These are phyloP conservation scores for Pseudomyrmex concolor DNA, from an alignment of 1,140 invertebrate genomes.

Conservation along the genomic window DNA sequence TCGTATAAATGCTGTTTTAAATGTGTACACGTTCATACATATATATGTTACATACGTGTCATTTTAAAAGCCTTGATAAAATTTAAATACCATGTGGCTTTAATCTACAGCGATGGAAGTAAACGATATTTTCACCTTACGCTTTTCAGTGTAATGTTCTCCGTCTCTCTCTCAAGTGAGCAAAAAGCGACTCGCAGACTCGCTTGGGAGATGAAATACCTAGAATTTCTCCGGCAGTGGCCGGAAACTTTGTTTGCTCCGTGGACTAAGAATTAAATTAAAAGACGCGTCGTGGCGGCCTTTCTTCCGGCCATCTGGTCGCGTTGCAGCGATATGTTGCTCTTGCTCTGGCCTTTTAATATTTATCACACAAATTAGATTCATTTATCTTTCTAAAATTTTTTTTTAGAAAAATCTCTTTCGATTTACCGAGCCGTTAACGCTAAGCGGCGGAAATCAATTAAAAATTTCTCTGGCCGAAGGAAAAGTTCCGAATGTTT, in stretches of 20 bases:
- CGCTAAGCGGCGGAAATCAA: conserved; percentile 44
- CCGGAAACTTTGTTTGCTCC: conserved; percentile 50
- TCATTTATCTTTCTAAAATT: conserved; percentile 47
- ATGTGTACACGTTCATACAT: not conserved
- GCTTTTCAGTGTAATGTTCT: conserved; percentile 2
- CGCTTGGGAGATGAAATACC: conserved; percentile 20
- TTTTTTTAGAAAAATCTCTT: conserved; percentile 25
- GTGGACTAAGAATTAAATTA: conserved; percentile 53
- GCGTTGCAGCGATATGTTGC: conserved; percentile 34
- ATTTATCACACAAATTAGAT: conserved; percentile 39
- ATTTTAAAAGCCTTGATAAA: conserved; percentile 40
- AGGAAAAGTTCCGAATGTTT: conserved; percentile 27
- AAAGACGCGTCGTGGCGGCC: conserved; percentile 24
- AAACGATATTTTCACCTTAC: not conserved
- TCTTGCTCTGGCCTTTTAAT: conserved; percentile 33
- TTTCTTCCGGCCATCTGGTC: conserved; percentile 2
- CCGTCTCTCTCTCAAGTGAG: not conserved
- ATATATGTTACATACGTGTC: not conserved
- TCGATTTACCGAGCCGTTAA: conserved; percentile 19
- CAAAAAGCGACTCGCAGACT: conserved; percentile 31
- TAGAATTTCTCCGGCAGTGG: conserved; percentile 41
- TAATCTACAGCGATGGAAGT: not conserved
- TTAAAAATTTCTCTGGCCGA: conserved; percentile 22
- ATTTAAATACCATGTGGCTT: conserved; percentile 5
- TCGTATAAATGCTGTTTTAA: conserved; percentile 48